These are phyloP conservation scores for Peribatodes rhomboidaria DNA, from an alignment of 2,888 invertebrate species.

Conservation along the genomic window DNA sequence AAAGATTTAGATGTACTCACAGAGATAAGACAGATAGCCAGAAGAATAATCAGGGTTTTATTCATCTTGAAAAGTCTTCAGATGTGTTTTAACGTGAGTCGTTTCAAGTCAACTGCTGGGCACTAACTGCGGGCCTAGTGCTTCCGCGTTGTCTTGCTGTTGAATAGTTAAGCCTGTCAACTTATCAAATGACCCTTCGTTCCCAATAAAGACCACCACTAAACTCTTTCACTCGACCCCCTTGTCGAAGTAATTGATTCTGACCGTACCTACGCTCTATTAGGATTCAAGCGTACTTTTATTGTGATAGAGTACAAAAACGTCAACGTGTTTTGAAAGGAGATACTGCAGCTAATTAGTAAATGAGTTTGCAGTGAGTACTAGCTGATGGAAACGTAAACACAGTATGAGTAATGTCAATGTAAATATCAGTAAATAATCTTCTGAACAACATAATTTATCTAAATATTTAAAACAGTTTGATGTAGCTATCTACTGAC, in stretches of 20 bases:
- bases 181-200: constrained; percentile 63
- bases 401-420: constrained; percentile 12
- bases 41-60: constrained; percentile 65
- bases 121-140: constrained; percentile 52
- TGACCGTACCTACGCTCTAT: neutral
- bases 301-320: constrained; percentile 13
- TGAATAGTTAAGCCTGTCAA: constrained; percentile 47
- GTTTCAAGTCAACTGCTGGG: constrained; percentile 47
- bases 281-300: neutral
- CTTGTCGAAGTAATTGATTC: constrained; percentile 8
- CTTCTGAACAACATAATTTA: no score
- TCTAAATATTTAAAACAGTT: neutral
- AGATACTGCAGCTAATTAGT: constrained; percentile 55
- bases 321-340: constrained; percentile 5
- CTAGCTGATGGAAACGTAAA: constrained; percentile 31
- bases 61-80: constrained; percentile 63
- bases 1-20: constrained; percentile 58
- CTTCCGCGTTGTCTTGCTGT: constrained; percentile 54
- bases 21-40: constrained; percentile 71
- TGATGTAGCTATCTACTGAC: no score
- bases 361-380: constrained; percentile 55
- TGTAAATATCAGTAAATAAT: neutral
- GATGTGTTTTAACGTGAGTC: constrained; percentile 49
- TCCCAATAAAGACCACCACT: constrained; percentile 39
- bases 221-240: neutral